Evolutionary conservation across 2,113 vertebrate genomes (phyloP).

Genomic region (Triplophysa dalaica): DNA sequence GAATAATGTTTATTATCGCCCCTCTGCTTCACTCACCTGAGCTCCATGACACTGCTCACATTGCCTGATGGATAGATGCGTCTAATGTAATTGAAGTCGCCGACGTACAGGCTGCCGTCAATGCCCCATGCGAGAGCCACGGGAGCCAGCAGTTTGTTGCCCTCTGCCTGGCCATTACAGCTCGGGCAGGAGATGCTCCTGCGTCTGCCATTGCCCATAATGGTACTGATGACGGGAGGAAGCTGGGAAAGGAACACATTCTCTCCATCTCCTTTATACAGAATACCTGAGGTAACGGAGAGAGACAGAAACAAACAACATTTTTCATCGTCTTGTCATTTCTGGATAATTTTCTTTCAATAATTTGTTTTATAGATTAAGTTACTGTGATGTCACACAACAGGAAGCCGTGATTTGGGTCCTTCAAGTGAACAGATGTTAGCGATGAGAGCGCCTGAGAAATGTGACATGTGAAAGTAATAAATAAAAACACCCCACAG

Average conservation of each 20-base stretch:
- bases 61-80: conserved; percentile 95
- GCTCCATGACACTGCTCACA: conserved; percentile 94
- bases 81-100: conserved; percentile 98
- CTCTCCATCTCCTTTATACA: conserved; percentile 97
- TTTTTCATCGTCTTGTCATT: background rate
- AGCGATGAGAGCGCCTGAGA: too few relatives aligned
- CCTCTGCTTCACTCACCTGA: conserved; percentile 77
- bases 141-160: conserved; percentile 95
- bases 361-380: too few relatives aligned
- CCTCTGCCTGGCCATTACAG: conserved; percentile 94
- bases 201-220: conserved; percentile 95
- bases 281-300: conserved; percentile 78
- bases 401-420: too few relatives aligned
- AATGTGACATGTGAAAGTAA: too few relatives aligned
- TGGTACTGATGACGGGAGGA: conserved; percentile 90
- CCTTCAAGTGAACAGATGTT: too few relatives aligned
- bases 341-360: too few relatives aligned
- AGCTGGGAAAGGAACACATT: conserved; percentile 97
- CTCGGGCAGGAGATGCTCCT: conserved; percentile 98
- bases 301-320: background rate
- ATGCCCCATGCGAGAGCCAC: conserved; percentile 92
- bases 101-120: conserved; percentile 94
- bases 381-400: too few relatives aligned
- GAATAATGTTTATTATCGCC: background rate
- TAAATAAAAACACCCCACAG: too few relatives aligned